Percentiles rank a stretch among this genome's conserved stretches.
These are phyloP conservation scores for Drosophila infuscata DNA, from an alignment of 2,888 invertebrate genomes.

Conservation along the genomic window DNA sequence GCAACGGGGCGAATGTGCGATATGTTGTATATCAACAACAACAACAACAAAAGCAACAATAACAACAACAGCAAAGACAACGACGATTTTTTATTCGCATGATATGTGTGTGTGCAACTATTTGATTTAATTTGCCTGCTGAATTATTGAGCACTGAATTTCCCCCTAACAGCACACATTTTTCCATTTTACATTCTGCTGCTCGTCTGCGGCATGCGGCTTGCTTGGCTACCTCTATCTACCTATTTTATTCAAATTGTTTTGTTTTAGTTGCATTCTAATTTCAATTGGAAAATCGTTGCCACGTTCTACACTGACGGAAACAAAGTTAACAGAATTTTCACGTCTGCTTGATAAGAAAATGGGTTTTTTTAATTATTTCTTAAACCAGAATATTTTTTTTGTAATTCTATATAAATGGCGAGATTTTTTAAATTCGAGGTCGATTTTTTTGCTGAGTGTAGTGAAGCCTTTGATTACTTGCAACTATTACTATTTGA, in stretches of 20 bases:
- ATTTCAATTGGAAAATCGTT: constrained; percentile 71
- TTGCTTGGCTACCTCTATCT: neutral
- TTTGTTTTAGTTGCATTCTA: constrained; percentile 65
- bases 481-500: constrained; percentile 48
- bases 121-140: constrained; percentile 77
- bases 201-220: constrained; percentile 24
- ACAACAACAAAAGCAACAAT: constrained; percentile 12
- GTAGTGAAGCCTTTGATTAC: constrained; percentile 60
- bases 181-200: constrained; percentile 7
- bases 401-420: neutral
- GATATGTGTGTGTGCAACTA: constrained; percentile 62
- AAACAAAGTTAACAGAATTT: neutral
- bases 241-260: constrained; percentile 48
- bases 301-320: neutral
- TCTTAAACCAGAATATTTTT: neutral
- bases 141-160: constrained; percentile 63
- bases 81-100: constrained; percentile 64
- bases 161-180: neutral
- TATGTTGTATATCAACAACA: constrained; percentile 59
- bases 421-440: neutral
- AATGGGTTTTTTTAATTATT: neutral
- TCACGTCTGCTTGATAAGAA: neutral
- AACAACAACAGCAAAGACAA: neutral
- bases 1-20: constrained; percentile 81
- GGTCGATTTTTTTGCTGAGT: constrained; percentile 1